Conservation (phyloP, 2,113 vertebrate genomes). For the Anguilla japonica region DNA sequence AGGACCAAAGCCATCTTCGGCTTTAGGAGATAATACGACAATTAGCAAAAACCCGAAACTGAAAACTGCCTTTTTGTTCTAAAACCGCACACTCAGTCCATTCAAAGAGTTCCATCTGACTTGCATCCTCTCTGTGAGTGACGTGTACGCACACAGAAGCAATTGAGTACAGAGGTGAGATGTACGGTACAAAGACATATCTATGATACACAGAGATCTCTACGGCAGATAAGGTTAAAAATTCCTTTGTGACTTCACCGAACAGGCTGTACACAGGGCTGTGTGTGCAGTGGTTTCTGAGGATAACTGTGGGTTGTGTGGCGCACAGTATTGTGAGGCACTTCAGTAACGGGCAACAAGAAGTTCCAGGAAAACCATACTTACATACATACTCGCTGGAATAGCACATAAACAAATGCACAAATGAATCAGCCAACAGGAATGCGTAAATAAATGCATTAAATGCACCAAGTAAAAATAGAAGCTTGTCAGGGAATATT, state of each 20-base stretch:
- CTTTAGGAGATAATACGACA: neutral
- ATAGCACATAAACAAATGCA: neutral
- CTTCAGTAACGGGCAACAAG: too few species aligned
- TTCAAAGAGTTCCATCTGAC: neutral
- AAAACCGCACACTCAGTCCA: too few species aligned
- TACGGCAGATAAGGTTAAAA: neutral
- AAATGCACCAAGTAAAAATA: neutral
- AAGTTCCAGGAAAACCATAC: too few species aligned
- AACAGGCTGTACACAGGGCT: neutral
- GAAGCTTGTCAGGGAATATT: neutral
- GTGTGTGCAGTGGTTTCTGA: neutral
- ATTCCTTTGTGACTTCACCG: neutral
- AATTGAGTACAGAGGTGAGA: neutral
- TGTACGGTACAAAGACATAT: neutral
- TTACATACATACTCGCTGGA: too few species aligned
- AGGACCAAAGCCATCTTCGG: neutral
- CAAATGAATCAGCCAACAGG: neutral
- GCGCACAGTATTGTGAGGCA: too few species aligned
- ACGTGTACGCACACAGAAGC: neutral
- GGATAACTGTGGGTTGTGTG: neutral
- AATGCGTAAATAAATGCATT: neutral
- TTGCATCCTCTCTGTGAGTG: neutral
- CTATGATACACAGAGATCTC: neutral
- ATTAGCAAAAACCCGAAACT: neutral
- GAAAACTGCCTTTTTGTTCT: neutral